A percentile compares a stretch with the other conserved stretches of the same genome.
Conservation (phyloP, 2,888 invertebrate genomes). For the Parnassius apollo region DNA sequence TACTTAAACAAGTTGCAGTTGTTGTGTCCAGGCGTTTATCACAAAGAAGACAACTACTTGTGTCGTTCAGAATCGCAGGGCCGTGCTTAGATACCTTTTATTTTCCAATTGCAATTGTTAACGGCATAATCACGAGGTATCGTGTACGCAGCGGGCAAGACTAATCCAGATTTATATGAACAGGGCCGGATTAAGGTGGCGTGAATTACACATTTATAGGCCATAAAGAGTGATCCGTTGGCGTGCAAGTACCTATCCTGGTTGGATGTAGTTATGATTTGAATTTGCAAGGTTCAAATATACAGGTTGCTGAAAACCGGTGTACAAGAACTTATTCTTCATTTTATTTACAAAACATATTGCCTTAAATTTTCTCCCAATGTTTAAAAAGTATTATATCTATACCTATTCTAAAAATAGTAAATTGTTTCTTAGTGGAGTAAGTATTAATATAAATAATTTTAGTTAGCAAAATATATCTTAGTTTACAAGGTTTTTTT, state of each 20-base stretch:
- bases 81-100: slow-evolving; percentile 51
- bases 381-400: no score
- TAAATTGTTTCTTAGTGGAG: no score
- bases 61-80: slow-evolving; percentile 29
- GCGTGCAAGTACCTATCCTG: slow-evolving; percentile 68
- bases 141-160: slow-evolving; percentile 64
- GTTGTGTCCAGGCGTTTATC: slow-evolving; percentile 8
- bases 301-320: slow-evolving; percentile 26
- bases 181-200: slow-evolving; percentile 78
- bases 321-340: neutral
- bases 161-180: slow-evolving; percentile 79
- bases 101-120: slow-evolving; percentile 80
- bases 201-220: slow-evolving; percentile 81
- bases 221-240: slow-evolving; percentile 80
- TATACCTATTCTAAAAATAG: no score
- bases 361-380: no score
- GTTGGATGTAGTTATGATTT: slow-evolving; percentile 70
- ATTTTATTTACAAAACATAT: neutral
- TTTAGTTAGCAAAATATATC: no score
- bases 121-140: slow-evolving; percentile 75
- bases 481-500: no score
- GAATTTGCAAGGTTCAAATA: slow-evolving; percentile 44
- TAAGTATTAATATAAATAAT: no score
- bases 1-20: slow-evolving; percentile 2
- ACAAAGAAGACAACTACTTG: slow-evolving; percentile 7